Evolutionary conservation across 2,113 vertebrate genomes (phyloP).

Genomic region (Potamarius usumacintae): DNA sequence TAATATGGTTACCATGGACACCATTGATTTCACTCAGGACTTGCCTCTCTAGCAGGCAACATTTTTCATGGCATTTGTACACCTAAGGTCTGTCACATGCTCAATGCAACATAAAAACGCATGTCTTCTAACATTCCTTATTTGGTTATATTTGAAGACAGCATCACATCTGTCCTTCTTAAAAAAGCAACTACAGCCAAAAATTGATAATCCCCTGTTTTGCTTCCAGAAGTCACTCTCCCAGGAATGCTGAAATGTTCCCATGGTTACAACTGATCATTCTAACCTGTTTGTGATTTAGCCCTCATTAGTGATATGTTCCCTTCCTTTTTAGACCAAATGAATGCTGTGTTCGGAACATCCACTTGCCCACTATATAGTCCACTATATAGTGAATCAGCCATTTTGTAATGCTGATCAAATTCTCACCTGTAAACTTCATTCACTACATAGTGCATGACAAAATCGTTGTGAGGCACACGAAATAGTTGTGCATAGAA

Average conservation of each 20-base stretch:
- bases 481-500: too few relatives aligned
- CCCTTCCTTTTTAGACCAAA: neutral
- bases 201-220: neutral
- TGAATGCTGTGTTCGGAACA: too few relatives aligned
- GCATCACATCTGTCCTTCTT: neutral
- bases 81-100: neutral
- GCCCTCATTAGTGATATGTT: neutral
- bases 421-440: too few relatives aligned
- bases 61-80: neutral
- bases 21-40: neutral
- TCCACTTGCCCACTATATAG: too few relatives aligned
- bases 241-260: neutral
- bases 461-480: too few relatives aligned
- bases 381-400: too few relatives aligned
- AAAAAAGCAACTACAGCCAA: neutral
- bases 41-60: neutral
- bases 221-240: neutral
- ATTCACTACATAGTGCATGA: too few relatives aligned
- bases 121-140: neutral
- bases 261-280: slow-evolving; percentile 23
- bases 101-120: neutral
- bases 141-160: neutral
- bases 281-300: slow-evolving; percentile 3
- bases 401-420: too few relatives aligned
- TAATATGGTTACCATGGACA: slow-evolving; percentile 13